Evolutionary conservation across 2,797 vertebrate genomes (phyloP).

Genomic region (Gouania willdenowi): DNA sequence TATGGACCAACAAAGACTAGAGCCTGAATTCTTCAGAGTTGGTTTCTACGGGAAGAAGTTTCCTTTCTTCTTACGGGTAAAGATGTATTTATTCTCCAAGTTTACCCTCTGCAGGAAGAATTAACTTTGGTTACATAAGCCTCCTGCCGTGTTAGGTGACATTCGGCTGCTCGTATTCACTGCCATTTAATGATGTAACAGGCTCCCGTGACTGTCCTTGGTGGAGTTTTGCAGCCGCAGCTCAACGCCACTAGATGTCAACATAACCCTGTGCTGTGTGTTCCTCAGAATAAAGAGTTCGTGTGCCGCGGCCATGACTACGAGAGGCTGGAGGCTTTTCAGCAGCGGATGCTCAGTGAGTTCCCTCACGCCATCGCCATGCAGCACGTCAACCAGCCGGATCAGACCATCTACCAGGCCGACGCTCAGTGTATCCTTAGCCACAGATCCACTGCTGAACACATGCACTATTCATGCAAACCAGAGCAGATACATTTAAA

Average conservation of each 20-base stretch:
- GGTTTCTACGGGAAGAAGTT: constrained; percentile 99
- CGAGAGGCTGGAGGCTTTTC: constrained; percentile 93
- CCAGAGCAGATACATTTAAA: not conserved
- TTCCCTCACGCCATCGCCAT: constrained; percentile 97
- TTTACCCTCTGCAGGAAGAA: constrained; percentile 22
- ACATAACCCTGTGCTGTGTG: constrained; percentile 34
- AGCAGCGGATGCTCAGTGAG: constrained; percentile 94
- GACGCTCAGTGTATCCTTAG: constrained; percentile 96
- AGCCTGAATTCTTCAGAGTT: constrained; percentile 97
- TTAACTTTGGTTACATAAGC: constrained; percentile 45
- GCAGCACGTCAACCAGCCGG: constrained; percentile 97
- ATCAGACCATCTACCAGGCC: constrained; percentile 98
- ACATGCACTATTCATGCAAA: not conserved
- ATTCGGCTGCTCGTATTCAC: constrained; percentile 47
- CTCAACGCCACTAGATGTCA: constrained; percentile 70
- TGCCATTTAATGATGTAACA: constrained; percentile 59
- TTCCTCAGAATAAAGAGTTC: constrained; percentile 91
- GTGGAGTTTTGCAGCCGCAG: constrained; percentile 28
- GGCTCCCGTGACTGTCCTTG: constrained; percentile 23
- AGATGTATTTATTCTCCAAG: too few relatives aligned
- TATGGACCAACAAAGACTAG: constrained; percentile 97
- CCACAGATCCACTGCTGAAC: not conserved
- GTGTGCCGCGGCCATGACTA: constrained; percentile 96
- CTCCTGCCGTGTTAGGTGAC: constrained; percentile 50
- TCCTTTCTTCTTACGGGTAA: constrained; percentile 96